These are phyloP conservation scores for Aythya baeri DNA, from an alignment of 2,113 vertebrate species.

Conservation along the genomic window DNA sequence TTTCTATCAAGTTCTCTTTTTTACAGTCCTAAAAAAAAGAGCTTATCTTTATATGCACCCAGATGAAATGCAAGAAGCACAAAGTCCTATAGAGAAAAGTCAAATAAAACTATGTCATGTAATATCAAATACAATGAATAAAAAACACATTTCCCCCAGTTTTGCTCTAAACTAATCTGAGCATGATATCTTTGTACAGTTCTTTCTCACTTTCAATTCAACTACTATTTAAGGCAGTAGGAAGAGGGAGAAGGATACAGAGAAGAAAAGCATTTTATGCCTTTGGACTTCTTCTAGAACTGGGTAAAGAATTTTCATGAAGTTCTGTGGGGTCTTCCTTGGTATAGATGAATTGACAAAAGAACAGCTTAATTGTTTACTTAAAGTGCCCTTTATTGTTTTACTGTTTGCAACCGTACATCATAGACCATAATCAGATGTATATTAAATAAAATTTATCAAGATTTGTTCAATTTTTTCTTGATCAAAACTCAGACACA, in stretches of 20 bases:
- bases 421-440: neutral
- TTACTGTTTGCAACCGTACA: neutral
- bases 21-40: neutral
- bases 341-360: neutral
- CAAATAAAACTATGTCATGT: neutral
- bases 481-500: neutral
- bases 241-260: neutral
- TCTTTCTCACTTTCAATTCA: neutral
- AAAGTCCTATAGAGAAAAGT: neutral
- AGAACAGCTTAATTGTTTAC: neutral
- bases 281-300: neutral
- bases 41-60: neutral
- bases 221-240: neutral
- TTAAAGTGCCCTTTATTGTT: neutral
- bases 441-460: neutral
- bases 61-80: neutral
- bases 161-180: neutral
- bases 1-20: neutral
- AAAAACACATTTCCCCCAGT: neutral
- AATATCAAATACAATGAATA: neutral
- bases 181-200: neutral
- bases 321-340: neutral
- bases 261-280: neutral
- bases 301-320: neutral
- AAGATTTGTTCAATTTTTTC: neutral